phyloP scores from a whole-genome alignment of 2,113 vertebrate genomes.

The Etheostoma cragini region DNA sequence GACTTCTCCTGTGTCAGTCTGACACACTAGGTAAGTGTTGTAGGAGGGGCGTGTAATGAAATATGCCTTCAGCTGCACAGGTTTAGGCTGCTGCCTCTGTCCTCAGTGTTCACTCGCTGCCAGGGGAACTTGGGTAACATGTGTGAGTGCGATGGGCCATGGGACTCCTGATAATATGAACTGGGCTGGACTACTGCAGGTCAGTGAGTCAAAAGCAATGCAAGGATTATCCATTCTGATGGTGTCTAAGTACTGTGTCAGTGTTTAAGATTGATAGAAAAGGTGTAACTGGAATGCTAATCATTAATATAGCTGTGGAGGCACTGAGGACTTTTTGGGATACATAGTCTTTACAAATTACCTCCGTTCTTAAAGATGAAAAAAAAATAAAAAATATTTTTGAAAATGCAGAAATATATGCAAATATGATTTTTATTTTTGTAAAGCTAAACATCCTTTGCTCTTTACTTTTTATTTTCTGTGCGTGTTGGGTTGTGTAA shows the following conservation, averaged over 20 bases:
- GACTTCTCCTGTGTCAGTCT: slow-evolving; percentile 32
- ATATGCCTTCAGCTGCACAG: slow-evolving; percentile 53
- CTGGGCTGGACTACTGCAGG: slow-evolving; percentile 77
- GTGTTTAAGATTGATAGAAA: slow-evolving; percentile 14
- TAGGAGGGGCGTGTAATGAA: slow-evolving; percentile 68
- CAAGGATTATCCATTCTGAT: slow-evolving; percentile 7
- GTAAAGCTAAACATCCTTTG: neutral
- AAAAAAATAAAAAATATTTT: neutral
- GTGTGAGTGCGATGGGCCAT: slow-evolving; percentile 68
- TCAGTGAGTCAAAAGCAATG: slow-evolving; percentile 67
- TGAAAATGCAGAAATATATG: slow-evolving; percentile 17
- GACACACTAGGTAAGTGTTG: slow-evolving; percentile 43
- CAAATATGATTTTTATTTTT: neutral
- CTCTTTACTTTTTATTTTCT: slow-evolving; percentile 17
- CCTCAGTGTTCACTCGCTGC: slow-evolving; percentile 44
- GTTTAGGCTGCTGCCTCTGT: slow-evolving; percentile 51
- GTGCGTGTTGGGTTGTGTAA: slow-evolving; percentile 15
- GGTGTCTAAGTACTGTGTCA: slow-evolving; percentile 23
- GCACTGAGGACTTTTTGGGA: neutral
- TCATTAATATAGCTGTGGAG: neutral
- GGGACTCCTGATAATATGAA: slow-evolving; percentile 77
- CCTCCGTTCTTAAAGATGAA: neutral
- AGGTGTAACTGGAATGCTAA: neutral
- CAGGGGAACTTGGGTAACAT: slow-evolving; percentile 60
- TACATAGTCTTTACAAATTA: neutral